phyloP scores from a whole-genome alignment of 1,140 invertebrate species.

The Trypoxylus dichotomus region DNA sequence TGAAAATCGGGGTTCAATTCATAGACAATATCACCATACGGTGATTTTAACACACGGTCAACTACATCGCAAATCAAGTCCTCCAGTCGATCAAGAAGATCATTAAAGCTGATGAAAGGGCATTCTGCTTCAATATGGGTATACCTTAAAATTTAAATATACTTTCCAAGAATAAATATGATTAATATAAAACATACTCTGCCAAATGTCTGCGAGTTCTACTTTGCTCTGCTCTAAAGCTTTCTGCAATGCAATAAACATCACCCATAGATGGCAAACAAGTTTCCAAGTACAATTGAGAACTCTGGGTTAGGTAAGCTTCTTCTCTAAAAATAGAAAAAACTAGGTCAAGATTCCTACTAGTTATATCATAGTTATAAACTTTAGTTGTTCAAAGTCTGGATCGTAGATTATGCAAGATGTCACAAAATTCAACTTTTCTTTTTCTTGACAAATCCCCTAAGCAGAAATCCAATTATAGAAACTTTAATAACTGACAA shows the following conservation, averaged over 20 bases:
- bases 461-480: no score
- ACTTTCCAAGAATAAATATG: background rate
- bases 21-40: conserved; percentile 76
- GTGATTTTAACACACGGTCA: conserved; percentile 85
- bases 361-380: no score
- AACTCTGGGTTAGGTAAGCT: conserved; percentile 96
- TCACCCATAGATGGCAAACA: conserved; percentile 92
- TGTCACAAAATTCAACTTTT: no score
- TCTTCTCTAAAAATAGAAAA: conserved; percentile 66
- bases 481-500: no score
- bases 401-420: no score
- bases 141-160: conserved; percentile 64
- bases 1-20: conserved; percentile 94
- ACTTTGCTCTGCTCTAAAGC: conserved; percentile 96
- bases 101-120: conserved; percentile 93
- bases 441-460: no score
- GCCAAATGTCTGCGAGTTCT: conserved; percentile 95
- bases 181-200: conserved; percentile 63
- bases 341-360: no score
- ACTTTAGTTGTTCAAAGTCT: no score
- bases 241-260: conserved; percentile 96
- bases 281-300: conserved; percentile 98
- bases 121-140: conserved; percentile 97
- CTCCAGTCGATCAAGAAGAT: conserved; percentile 88
- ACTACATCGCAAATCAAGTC: conserved; percentile 96